Base-by-base conservation (phyloP, 1,140 invertebrate species). In the Streblospio benedicti region DNA sequence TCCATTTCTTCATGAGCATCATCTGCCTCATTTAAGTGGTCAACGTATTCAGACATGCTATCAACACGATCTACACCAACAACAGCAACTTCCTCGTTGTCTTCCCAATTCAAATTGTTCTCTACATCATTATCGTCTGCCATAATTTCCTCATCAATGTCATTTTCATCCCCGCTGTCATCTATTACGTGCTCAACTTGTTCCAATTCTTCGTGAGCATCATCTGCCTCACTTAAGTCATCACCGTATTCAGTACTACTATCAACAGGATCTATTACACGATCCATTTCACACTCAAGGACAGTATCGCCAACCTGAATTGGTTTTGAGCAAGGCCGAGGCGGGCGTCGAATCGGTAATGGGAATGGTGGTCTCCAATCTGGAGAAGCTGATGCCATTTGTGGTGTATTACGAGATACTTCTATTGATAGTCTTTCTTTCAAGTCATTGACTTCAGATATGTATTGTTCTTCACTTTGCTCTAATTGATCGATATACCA, bases 111-210 rank as follows among this genome's bases (percentile, higher is more conserved):
- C 32, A 60, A 58, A 51, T 52, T 65, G 58, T n/a, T n/a, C n/a
- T n/a, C n/a, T n/a, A n/a, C n/a, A n/a, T n/a, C n/a, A n/a, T n/a
- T n/a, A n/a, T n/a, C 86, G 62, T 71, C 66, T 71, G 85, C 88
- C 84, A 90, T 88, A 2, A 87, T 87, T 79, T 90, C 88, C 65
- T 90, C 85, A 69, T 88, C 86, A 2, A 88, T 84, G 68, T 89
- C 87, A 74, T 89, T 89, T 71, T 89, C 87, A 65, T 89, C 87
- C 70, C 85, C 86, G 27, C 83, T 85, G 57, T 77, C 75, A 23
- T 76, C 76, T 55, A 66, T 60, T 20, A 62, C 61, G 72, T 81
- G 67, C 53, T 66, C 60, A 9, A 59, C 59, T 18, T 68, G 64
- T 25, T 65, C 67, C 23, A 61, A 55, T 30, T 65, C 66, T 18